Conservation (phyloP, 2,888 invertebrate species). For the Protonemura montana region DNA sequence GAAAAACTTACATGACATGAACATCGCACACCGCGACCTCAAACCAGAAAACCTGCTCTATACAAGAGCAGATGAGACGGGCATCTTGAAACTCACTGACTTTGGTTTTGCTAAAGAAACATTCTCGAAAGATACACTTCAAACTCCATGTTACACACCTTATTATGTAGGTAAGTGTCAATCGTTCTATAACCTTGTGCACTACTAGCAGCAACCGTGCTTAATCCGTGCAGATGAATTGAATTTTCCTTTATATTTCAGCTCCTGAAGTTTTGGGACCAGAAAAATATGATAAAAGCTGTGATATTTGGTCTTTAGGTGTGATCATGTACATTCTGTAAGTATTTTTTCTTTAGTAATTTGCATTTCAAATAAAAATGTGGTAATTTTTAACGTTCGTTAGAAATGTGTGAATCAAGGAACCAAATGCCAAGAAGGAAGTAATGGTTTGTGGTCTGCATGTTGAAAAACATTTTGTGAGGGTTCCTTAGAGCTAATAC, state of each 20-base stretch:
- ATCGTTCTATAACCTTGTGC: background rate
- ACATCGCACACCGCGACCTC: slow-evolving; percentile 96
- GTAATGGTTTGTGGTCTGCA: no score
- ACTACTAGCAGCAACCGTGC: background rate
- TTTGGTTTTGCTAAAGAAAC: slow-evolving; percentile 99
- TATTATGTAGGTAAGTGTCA: slow-evolving; percentile 88
- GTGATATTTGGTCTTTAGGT: slow-evolving; percentile 98
- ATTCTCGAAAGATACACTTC: slow-evolving; percentile 82
- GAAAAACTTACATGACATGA: slow-evolving; percentile 88
- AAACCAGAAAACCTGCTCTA: slow-evolving; percentile 98
- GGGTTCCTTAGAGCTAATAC: no score
- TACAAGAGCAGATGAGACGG: slow-evolving; percentile 72
- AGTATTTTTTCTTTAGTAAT: no score
- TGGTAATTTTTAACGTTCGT: no score
- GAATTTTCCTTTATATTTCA: slow-evolving; percentile 54
- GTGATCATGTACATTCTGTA: slow-evolving; percentile 98
- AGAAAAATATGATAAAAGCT: slow-evolving; percentile 98
- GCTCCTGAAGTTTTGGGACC: slow-evolving; percentile 91
- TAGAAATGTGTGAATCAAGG: no score
- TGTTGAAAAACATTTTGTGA: no score
- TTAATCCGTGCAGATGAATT: background rate
- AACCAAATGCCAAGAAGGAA: no score
- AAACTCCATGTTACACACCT: slow-evolving; percentile 99
- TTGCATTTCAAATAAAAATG: no score
- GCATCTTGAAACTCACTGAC: slow-evolving; percentile 94